A percentile compares a stretch with the other conserved stretches of the same genome.
Evolutionary conservation across 2,888 invertebrate genomes (phyloP).

Genomic region (Oligia latruncula): DNA sequence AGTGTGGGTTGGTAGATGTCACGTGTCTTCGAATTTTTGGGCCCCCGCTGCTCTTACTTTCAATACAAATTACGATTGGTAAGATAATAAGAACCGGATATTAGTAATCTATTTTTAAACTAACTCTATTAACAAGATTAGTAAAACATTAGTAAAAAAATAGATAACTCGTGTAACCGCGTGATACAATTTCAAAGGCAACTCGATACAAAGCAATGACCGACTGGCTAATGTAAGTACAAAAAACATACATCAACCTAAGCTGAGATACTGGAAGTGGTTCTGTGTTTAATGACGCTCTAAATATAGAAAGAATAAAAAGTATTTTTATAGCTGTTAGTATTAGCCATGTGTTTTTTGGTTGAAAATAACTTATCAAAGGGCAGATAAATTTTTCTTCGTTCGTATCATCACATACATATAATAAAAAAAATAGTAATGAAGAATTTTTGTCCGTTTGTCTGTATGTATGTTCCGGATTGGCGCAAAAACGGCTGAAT

Average conservation of each 20-base stretch:
- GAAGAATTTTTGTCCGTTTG: not conserved
- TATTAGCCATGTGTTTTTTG: slow-evolving; percentile 33
- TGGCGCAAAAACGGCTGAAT: not conserved
- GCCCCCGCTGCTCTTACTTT: not conserved
- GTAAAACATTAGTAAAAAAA: slow-evolving; percentile 6
- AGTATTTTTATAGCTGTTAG: not conserved
- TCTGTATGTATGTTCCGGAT: not conserved
- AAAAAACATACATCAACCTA: slow-evolving; percentile 38
- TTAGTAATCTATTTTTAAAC: slow-evolving; percentile 12
- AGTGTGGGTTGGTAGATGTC: too few relatives aligned
- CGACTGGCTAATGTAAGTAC: slow-evolving; percentile 4
- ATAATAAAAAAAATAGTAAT: not conserved
- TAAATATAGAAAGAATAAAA: slow-evolving; percentile 17
- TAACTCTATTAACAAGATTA: not conserved
- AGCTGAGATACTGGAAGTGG: slow-evolving; percentile 38
- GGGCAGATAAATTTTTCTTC: not conserved
- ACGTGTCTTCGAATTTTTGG: too few relatives aligned
- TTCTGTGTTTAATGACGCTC: slow-evolving; percentile 32
- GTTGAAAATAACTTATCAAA: not conserved
- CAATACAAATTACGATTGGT: not conserved
- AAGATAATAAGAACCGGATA: not conserved
- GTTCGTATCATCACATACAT: not conserved
- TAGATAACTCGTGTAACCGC: slow-evolving; percentile 2
- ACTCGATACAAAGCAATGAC: slow-evolving; percentile 45
- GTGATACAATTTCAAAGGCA: slow-evolving; percentile 31